A percentile compares a stretch with the other conserved stretches of the same genome.
Evolutionary conservation across 2,888 invertebrate species (phyloP).

Genomic region (Eustalomyia histrio): DNA sequence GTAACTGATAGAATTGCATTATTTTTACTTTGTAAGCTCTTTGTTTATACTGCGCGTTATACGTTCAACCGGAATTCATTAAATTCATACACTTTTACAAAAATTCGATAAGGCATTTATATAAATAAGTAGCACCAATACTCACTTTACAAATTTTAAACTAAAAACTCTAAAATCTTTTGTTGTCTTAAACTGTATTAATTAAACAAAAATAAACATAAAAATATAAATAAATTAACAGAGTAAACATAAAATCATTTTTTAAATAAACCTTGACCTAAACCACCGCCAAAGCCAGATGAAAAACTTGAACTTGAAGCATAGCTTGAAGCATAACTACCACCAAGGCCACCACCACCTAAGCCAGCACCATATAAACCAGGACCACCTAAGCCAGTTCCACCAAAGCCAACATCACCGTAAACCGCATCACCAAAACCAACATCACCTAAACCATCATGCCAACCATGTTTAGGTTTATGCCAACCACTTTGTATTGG

Average conservation of each 20-base stretch:
- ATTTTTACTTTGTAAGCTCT: no score
- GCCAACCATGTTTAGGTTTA: conserved; percentile 32
- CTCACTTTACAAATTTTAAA: no score
- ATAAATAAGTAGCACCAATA: no score
- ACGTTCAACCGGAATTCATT: no score
- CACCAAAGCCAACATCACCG: conserved; percentile 50
- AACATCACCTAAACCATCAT: conserved; percentile 62
- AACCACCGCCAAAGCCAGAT: conserved; percentile 34
- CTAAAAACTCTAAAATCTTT: no score
- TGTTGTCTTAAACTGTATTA: not conserved
- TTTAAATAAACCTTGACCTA: conserved; percentile 25
- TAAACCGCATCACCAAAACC: conserved; percentile 50
- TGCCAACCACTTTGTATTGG: conserved; percentile 60
- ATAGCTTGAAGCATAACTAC: conserved; percentile 47
- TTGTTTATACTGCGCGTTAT: no score
- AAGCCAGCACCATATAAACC: conserved; percentile 49
- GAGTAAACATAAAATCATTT: conserved; percentile 24
- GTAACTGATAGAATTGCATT: no score
- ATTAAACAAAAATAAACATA: conserved; percentile 6
- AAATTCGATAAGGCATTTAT: no score
- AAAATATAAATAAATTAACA: not conserved
- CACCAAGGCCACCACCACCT: conserved; percentile 53
- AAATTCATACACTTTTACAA: no score
- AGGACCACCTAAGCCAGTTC: conserved; percentile 61
- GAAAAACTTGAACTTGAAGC: conserved; percentile 18